Base-by-base conservation (phyloP, 2,797 vertebrate genomes). In the Platalea minor region DNA sequence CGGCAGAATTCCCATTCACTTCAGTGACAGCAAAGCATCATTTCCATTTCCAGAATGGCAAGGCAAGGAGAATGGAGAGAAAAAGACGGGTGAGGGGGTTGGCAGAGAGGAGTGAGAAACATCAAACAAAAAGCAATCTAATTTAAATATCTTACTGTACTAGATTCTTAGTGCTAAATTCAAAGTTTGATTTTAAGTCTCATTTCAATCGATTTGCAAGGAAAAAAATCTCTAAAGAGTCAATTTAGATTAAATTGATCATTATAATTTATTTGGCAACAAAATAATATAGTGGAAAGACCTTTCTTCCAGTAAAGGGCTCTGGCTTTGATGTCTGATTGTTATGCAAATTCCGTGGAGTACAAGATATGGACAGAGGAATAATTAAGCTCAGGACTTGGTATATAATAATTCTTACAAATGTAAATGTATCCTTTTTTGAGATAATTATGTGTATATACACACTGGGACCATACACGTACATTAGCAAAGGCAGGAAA, bases 211-310 rank as follows among this genome's bases (percentile, higher is more conserved):
- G 5, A 90, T 92, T 78, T 16, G 0, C 54, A 75, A 87, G 4
- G 5, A 31, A 57, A 46, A 63, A 81, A 79, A 46, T 23, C 31
- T 64, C 53, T 89, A 57, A 83, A 51, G 75, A 56, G 61, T 74
- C 93, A 89, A 88, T 96, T 92, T 88, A 70, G 57, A 88, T 95
- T 95, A 95, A 94, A 93, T 73, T 94, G 82, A 94, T 96, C 73
- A 50, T 92, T 92, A 81, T 84, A 88, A 96, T 89, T 89, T 88
- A 84, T 91, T 89, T 89, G 75, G 69, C 63, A 70, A 89, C 63
- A 92, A 83, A 91, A 93, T 89, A 93, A 78, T 67, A 84, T 7
- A 81, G 76, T 4, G 4, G 85, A 88, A 92, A 93, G 76, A 92
- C 92, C 54, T 96, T 79, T 67, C 51, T 93, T 81, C 46, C 64